Evolutionary conservation across 2,888 invertebrate species (phyloP), one percentile per base, ranked within the genome.

Genomic region (Parascotia fuliginaria): DNA sequence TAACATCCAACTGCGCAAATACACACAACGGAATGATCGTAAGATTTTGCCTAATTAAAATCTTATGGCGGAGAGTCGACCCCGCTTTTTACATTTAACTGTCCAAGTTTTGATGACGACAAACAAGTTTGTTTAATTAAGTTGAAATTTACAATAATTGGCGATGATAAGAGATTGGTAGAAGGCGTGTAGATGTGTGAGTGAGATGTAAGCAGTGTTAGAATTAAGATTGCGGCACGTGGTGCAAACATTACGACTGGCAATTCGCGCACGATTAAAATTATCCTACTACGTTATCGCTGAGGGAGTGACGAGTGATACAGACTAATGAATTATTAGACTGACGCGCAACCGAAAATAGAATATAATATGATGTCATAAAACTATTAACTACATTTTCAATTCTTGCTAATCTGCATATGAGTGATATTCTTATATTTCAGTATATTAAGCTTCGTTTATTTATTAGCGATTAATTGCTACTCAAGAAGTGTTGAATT

Each of bases 191-290:
- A 39, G 79, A 70, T 73, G 65, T 66, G 55, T n/a, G n/a, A n/a
- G n/a, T n/a, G n/a, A n/a, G n/a, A n/a, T n/a, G 55, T 58, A 59
- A 39, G 46, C 55, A 68, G 58, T 70, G 74, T 77, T 78, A 69
- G 81, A 81, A 79, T 79, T 79, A 76, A 77, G 76, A 75, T 57
- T 63, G 86, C 85, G 87, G 68, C 90, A 85, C 86, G 85, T 91
- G 90, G 75, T 78, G 29, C 60, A 73, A 72, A 73, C 86, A 88
- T 90, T 88, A 89, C 76, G 80, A 70, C 75, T 68, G 65, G 74
- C 85, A 85, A 85, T 89, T 90, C 86, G 89, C 88, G 89, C 81
- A 80, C 89, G 86, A 89, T 90, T 90, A 87, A 89, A 91, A 91
- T 90, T 89, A 90, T 90, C 89, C 90, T 82, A 78, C 83, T 81